phyloP scores from a whole-genome alignment of 2,113 vertebrate genomes.

The Chelonoidis abingdonii region DNA sequence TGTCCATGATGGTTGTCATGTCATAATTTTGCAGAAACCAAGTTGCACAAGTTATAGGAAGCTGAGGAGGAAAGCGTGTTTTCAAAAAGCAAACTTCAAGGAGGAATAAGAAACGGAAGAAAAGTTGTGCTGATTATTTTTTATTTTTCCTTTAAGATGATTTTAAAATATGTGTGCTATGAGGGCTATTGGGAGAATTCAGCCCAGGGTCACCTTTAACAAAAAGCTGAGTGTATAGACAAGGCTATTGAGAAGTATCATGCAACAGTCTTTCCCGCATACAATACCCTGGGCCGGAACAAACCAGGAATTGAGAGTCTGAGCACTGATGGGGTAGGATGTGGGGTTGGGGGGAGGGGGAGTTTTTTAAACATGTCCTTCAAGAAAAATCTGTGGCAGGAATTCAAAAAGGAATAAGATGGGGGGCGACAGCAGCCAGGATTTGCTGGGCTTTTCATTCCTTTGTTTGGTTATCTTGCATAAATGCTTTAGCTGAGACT shows the following conservation, averaged over 20 bases:
- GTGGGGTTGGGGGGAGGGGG: not conserved
- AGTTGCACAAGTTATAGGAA: not conserved
- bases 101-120: not conserved
- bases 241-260: not conserved
- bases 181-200: not conserved
- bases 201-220: not conserved
- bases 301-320: not conserved
- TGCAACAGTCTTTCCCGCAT: not conserved
- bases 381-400: constrained; percentile 47
- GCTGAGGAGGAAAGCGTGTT: not conserved
- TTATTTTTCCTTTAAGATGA: not conserved
- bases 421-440: constrained; percentile 6
- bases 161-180: not conserved
- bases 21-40: not conserved
- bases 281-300: not conserved
- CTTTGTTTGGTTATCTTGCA: constrained; percentile 68
- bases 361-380: constrained; percentile 27
- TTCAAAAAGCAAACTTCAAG: not conserved
- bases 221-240: not conserved
- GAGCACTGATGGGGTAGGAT: not conserved
- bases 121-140: not conserved
- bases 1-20: not conserved
- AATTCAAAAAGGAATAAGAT: constrained; percentile 49
- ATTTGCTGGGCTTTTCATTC: constrained; percentile 62
- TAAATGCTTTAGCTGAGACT: constrained; percentile 65